These are phyloP conservation scores for Nebria salina DNA, from an alignment of 2,888 invertebrate species.

Conservation along the genomic window DNA sequence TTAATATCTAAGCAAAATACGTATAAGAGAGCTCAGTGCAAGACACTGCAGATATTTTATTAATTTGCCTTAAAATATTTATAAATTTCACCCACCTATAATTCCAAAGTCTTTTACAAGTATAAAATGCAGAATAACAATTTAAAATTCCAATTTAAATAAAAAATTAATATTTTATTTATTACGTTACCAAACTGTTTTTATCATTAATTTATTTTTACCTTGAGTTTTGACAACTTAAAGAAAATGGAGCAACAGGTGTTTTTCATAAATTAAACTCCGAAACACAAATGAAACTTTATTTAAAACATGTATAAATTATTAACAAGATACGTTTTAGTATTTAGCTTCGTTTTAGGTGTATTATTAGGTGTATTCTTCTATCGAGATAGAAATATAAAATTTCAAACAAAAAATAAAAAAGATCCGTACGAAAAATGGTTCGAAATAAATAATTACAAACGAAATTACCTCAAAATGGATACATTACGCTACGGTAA, in stretches of 20 bases:
- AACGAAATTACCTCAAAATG: constrained; percentile 39
- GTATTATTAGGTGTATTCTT: constrained; percentile 33
- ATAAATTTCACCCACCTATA: too few relatives aligned
- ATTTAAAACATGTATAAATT: constrained; percentile 29
- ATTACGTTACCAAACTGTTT: too few relatives aligned
- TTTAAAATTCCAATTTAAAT: too few relatives aligned
- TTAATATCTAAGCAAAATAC: not conserved
- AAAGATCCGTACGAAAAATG: constrained; percentile 47
- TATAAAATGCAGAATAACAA: too few relatives aligned
- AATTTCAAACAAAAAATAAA: constrained; percentile 11
- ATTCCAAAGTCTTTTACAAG: too few relatives aligned
- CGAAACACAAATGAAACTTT: not conserved
- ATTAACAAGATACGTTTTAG: constrained; percentile 27
- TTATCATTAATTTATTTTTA: not conserved
- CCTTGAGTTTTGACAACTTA: constrained; percentile 9
- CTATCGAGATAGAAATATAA: constrained; percentile 19
- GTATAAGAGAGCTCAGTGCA: not conserved
- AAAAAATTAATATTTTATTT: too few relatives aligned
- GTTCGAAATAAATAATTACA: constrained; percentile 44
- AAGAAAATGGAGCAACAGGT: constrained; percentile 23
- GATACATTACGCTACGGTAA: constrained; percentile 48
- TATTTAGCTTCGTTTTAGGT: constrained; percentile 38
- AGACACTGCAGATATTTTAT: too few relatives aligned
- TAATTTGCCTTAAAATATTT: too few relatives aligned
- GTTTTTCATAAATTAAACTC: constrained; percentile 9